Conservation (phyloP, 2,888 invertebrate genomes). For the Zelleria hepariella region DNA sequence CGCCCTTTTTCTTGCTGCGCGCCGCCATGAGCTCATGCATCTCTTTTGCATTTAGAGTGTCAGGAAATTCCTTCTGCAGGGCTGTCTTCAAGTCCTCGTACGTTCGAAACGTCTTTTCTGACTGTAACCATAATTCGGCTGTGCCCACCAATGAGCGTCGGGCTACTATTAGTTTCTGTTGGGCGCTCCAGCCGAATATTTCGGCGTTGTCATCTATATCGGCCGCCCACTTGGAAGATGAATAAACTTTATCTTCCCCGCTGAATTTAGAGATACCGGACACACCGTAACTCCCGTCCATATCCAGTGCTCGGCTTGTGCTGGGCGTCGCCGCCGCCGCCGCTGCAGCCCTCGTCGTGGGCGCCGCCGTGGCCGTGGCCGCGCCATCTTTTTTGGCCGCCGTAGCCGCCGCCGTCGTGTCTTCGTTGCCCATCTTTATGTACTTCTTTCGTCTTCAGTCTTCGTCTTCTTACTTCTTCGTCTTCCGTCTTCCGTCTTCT, state of each 20-base stretch:
- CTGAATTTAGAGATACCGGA: not conserved
- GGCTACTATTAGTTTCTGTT: constrained; percentile 15
- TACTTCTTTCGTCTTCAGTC: not conserved
- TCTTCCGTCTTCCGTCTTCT: too few species aligned
- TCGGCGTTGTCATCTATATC: constrained; percentile 17
- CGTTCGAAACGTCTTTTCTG: too few species aligned
- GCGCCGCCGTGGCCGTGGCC: not conserved
- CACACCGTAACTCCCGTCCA: too few species aligned
- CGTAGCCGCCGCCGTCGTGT: not conserved
- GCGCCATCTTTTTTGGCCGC: too few species aligned
- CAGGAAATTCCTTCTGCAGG: too few species aligned
- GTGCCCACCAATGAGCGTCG: too few species aligned
- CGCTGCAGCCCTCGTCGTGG: not conserved
- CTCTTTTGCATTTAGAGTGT: constrained; percentile 13
- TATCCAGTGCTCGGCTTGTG: too few species aligned
- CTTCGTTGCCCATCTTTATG: too few species aligned
- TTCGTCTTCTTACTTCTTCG: not conserved
- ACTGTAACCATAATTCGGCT: constrained; percentile 16
- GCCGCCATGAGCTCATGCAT: too few species aligned
- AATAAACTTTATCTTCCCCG: not conserved
- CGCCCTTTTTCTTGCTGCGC: constrained; percentile 13
- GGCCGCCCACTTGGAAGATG: not conserved
- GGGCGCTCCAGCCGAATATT: constrained; percentile 15
- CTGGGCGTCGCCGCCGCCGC: too few species aligned
- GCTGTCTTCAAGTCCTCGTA: too few species aligned